Conservation (phyloP, 2,113 vertebrate genomes). For the Prietella phreatophila region DNA sequence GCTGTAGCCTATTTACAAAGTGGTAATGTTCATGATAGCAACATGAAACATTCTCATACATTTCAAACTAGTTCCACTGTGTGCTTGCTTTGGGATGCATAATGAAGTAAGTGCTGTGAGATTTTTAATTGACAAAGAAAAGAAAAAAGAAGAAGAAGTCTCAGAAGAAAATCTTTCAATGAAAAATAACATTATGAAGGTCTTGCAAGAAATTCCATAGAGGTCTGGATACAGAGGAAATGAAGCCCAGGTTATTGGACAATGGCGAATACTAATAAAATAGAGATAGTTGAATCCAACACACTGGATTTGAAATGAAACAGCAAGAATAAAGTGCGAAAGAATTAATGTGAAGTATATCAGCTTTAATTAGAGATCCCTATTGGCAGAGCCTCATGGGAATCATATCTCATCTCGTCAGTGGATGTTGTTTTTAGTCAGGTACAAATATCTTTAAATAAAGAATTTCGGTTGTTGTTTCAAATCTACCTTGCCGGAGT, state of each 20-base stretch:
- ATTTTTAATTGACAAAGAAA: neutral
- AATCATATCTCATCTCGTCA: neutral
- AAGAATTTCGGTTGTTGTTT: neutral
- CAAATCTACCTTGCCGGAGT: neutral
- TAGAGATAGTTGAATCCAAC: neutral
- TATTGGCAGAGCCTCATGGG: neutral
- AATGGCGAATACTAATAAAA: neutral
- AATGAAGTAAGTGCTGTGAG: neutral
- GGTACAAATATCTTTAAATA: neutral
- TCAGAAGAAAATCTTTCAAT: neutral
- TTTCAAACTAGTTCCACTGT: neutral
- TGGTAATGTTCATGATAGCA: slow-evolving; percentile 14
- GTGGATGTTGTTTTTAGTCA: neutral
- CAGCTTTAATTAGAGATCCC: neutral
- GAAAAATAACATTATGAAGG: neutral
- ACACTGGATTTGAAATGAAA: no score
- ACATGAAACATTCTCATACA: slow-evolving; percentile 33
- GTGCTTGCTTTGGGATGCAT: neutral
- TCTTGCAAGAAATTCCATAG: neutral
- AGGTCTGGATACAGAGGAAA: neutral
- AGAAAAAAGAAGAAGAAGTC: neutral
- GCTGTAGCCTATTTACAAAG: slow-evolving; percentile 54
- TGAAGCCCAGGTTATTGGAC: neutral
- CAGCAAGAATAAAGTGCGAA: neutral
- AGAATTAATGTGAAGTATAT: neutral